Evolutionary conservation across 2,113 vertebrate species (phyloP), one percentile per base, ranked within the genome.

Genomic region (Alaudala cheleensis): DNA sequence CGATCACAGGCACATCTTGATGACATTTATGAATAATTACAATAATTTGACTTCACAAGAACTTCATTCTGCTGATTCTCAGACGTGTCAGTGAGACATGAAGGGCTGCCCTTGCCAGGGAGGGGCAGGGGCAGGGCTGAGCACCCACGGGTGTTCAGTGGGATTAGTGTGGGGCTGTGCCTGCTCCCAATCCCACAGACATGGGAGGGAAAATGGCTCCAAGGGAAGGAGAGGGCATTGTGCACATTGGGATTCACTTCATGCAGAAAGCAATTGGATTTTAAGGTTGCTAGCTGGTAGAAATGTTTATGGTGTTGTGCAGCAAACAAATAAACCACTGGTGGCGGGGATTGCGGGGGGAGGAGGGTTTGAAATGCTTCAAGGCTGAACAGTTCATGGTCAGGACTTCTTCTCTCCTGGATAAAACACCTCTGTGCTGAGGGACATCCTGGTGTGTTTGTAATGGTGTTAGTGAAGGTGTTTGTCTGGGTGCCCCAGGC

Each of bases 31-130:
- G 72, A 44, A 8, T 69, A 82, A 94, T 95, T 93, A 86, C n/a
- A 73, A 54, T 96, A 54, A 74, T 97, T 92, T 56, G 1, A 18
- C 91, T 65, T 23, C 9, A 2, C 40, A 34, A 80, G 67, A 77
- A 66, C 47, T 62, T 70, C 69, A 80, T 93, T 69, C 77, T 94
- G 79, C 58, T 58, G 28, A 12, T 85, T 57, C 73, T 76, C 65
- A 24, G 69, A 2, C 0, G 2, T 60, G 57, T 15, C 1, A 23
- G 78, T 12, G 24, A 44, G 81, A 29, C 22, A 9, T 0, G 0
- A 37, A 58, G 86, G 0, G 1, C 70, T 95, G 94, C 62, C 93
- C 93, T 76, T 29, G n/a, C n/a, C n/a, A 42, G 89, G 5, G 22
- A 3, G 53, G 6, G 57, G 86, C 62, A 26, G 73, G 79, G 67